Conservation (phyloP, 2,888 invertebrate genomes). For the Mythimna albipuncta region DNA sequence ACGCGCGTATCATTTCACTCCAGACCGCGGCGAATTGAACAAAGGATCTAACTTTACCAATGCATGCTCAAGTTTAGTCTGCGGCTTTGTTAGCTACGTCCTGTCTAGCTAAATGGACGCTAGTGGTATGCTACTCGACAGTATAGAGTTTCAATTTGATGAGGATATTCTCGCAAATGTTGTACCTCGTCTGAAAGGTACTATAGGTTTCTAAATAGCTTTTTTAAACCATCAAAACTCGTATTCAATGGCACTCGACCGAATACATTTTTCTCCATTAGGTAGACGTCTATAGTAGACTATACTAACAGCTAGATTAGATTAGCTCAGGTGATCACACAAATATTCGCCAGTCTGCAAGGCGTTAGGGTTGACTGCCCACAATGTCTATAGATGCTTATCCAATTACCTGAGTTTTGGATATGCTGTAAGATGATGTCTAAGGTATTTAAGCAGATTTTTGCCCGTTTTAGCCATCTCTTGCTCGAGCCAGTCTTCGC, state of each 20-base stretch:
- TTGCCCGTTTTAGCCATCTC: no score
- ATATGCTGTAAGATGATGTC: no score
- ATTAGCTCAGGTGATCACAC: neutral
- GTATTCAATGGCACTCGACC: neutral
- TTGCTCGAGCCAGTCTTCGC: no score
- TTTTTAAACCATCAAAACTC: slow-evolving; percentile 2
- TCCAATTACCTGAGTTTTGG: neutral
- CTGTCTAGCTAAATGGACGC: slow-evolving; percentile 34
- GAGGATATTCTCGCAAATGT: slow-evolving; percentile 34
- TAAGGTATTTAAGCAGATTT: no score
- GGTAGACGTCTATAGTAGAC: neutral
- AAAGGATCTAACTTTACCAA: slow-evolving; percentile 58
- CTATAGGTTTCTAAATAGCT: neutral
- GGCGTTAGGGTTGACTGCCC: neutral
- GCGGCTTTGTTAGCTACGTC: slow-evolving; percentile 37
- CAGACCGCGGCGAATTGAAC: slow-evolving; percentile 40
- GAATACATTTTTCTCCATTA: neutral
- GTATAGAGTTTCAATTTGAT: slow-evolving; percentile 43
- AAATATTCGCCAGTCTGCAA: neutral
- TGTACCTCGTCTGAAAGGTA: neutral
- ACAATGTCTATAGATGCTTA: neutral
- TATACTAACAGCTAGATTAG: no score
- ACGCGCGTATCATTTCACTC: slow-evolving; percentile 53
- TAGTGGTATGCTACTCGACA: slow-evolving; percentile 28
- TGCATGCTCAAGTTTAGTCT: slow-evolving; percentile 41